Base-by-base conservation (phyloP, 2,888 invertebrate genomes). In the Caenorhabditis sp. region DNA sequence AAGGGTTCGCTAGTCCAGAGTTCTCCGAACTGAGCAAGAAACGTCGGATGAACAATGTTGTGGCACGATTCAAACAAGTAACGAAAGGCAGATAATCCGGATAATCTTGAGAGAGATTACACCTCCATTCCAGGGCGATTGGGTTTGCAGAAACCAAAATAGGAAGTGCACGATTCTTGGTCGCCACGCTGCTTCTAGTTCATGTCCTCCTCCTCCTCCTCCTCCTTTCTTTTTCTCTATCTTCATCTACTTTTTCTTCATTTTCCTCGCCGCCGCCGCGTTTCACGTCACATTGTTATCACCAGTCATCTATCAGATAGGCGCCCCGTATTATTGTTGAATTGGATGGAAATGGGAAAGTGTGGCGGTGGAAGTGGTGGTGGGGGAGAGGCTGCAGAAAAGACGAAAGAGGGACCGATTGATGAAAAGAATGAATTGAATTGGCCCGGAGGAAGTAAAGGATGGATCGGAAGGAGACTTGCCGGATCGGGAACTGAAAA, bases 231-330 rank as follows among this genome's bases (percentile, higher is more conserved):
- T 43, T 27, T 24, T 24, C 63, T 37, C 17, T 24, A 26, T 39
- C 48, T 17, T 17, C 45, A 32, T 55, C 50, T 41, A 17, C n/a
- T 15, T 35, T 22, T 32, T 27, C 43, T 24, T 22, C 20, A 24
- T 39, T 13, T 32, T 39, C 48, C 15, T 26, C 11, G 37, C 39
- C 65, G 26, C 56, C 66, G 35, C 56, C 66, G 55, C 55, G 48
- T 56, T 66, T 66, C 66, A 66, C 66, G 66, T 66, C 66, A 66
- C 66, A 66, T 66, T 66, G 66, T 66, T 66, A 66, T 66, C 66
- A 66, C 56, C 66, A 66, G 56, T 66, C 66, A 66, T 66, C 66
- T 66, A 66, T 66, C 66, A 66, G 66, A 66, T 66, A 66, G 66
- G 66, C 66, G 66, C 66, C 66, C 65, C 66, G 66, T 66, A 66